Percentiles rank a stretch among this genome's conserved stretches.
phyloP scores from a whole-genome alignment of 2,113 vertebrate genomes.

The Pachyramphus minor region DNA sequence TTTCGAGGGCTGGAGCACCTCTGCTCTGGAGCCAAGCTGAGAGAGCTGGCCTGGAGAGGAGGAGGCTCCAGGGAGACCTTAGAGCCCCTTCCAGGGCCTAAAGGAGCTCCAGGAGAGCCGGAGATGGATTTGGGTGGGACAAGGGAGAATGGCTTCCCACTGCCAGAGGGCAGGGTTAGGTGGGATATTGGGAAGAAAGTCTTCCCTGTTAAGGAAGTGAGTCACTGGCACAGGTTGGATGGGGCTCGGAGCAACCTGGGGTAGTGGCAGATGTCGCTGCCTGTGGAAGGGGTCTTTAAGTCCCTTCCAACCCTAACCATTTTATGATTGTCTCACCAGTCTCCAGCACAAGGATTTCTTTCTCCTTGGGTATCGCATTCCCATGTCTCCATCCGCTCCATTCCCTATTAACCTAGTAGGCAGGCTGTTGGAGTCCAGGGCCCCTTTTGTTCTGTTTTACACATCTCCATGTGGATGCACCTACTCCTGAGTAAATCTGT shows the following conservation, averaged over 20 bases:
- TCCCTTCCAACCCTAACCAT: neutral
- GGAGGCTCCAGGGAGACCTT: neutral
- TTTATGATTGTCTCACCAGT: accelerated
- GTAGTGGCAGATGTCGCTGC: neutral
- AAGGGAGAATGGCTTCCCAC: neutral
- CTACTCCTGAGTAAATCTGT: accelerated
- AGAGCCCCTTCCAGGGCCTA: neutral
- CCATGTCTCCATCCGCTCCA: accelerated
- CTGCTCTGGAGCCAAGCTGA: neutral
- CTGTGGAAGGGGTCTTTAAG: neutral
- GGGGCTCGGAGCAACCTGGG: neutral
- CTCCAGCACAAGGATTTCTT: accelerated
- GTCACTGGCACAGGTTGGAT: neutral
- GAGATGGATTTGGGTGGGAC: no score
- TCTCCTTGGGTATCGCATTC: no score
- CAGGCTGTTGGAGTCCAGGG: no score
- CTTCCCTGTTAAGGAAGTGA: neutral
- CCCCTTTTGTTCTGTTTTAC: neutral
- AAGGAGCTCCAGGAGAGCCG: no score
- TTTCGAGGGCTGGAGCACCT: neutral
- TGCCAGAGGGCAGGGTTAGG: neutral
- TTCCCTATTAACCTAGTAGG: accelerated
- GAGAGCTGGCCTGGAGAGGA: neutral
- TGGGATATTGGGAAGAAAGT: neutral
- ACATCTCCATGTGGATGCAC: accelerated